A percentile compares a stretch with the other conserved stretches of the same genome.
These are phyloP conservation scores for Dolichotis patagonum DNA, from an alignment of 2,113 vertebrate genomes.

Conservation along the genomic window DNA sequence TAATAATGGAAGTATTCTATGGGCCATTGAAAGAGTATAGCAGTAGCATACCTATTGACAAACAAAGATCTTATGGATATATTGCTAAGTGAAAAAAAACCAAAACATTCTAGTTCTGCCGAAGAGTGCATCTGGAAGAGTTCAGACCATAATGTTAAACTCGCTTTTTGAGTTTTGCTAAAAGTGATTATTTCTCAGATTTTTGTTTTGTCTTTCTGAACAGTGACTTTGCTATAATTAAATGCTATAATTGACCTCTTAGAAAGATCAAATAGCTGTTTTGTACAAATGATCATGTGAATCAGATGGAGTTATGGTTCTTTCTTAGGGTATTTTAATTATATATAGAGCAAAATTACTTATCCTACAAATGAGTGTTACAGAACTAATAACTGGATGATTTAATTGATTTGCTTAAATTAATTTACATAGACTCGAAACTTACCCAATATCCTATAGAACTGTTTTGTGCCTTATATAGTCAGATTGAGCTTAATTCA, in stretches of 20 bases:
- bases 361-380: not conserved
- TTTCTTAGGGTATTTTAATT: not conserved
- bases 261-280: not conserved
- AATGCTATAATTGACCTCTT: not conserved
- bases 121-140: not conserved
- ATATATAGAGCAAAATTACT: not conserved
- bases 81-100: not conserved
- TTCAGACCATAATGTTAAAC: not conserved
- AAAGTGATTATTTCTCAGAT: not conserved
- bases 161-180: not conserved
- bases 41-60: not conserved
- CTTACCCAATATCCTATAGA: not conserved
- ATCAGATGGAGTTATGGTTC: not conserved
- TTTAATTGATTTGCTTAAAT: conserved; percentile 13
- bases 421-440: not conserved
- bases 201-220: conserved; percentile 6
- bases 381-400: not conserved
- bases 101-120: not conserved
- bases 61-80: not conserved
- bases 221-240: not conserved
- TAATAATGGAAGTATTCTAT: not conserved
- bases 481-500: not conserved
- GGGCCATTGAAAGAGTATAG: not conserved
- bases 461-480: not conserved
- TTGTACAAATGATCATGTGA: not conserved